Base-by-base conservation (phyloP, 2,113 vertebrate species). In the Bujurquina vittata region DNA sequence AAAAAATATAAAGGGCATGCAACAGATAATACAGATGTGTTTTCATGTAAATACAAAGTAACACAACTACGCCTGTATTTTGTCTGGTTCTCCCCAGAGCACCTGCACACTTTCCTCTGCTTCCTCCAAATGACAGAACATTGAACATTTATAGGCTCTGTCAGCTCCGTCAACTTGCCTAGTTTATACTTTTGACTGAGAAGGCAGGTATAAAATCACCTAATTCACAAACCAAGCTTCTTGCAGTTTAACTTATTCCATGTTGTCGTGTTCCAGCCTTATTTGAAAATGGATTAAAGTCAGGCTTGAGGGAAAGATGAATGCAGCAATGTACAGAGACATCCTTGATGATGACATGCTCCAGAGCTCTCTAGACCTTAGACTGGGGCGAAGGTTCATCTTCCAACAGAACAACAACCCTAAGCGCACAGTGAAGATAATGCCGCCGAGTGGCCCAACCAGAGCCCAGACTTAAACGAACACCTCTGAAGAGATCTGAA, bases 81-180 rank as follows among this genome's bases (percentile, higher is more conserved):
- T 31, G 18, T 79, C 81, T 75, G 76, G 73, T 74, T 88, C 73
- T 88, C 81, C 54, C 75, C 79, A 80, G 78, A 81, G 56, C 37
- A 69, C 2, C 7, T 7, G 26, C 23, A 72, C 26, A 3, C 9
- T 58, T 40, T 12, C 55, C 20, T 9, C 46, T 43, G 31, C 3
- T 72, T 5, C 26, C 67, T 54, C 18, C 12, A 14, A 72, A 52
- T n/a, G 67, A 72, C 46, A 67, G 7, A 31, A 31, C 15, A n/a
- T 2, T n/a, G 52, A n/a, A n/a, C 8, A n/a, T 22, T 56, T 22
- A 26, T 26, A 0, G 65, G 65, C 18, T 31, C 9, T 14, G 6
- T 33, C 46, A 29, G 1, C 26, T 72, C 3, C 43, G 52, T 72
- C 46, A 33, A 46, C 67, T 72, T 72, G 4, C 20, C 43, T 12